phyloP scores from a whole-genome alignment of 2,888 invertebrate species.

The Limnephilus marmoratus region DNA sequence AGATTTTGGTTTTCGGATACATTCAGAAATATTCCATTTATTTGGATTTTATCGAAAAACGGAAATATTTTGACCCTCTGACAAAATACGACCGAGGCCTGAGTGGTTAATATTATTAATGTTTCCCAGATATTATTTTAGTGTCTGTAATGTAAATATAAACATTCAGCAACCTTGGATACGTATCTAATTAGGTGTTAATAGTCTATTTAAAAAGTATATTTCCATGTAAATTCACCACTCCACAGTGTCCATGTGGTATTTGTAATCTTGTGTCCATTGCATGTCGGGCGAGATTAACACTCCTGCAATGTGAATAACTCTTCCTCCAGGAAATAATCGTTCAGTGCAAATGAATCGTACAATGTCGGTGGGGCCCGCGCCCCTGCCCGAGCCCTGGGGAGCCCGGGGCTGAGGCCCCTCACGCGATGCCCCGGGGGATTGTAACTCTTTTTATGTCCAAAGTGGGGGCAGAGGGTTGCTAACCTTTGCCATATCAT shows the following conservation, averaged over 20 bases:
- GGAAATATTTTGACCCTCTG: no score
- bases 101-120: no score
- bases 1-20: no score
- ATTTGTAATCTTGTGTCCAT: slow-evolving; percentile 19
- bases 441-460: slow-evolving; percentile 66
- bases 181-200: not conserved
- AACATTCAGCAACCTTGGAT: not conserved
- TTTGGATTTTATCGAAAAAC: no score
- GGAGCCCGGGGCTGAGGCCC: slow-evolving; percentile 50
- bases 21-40: no score
- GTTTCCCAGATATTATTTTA: no score
- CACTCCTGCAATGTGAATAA: slow-evolving; percentile 32
- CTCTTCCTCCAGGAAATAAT: slow-evolving; percentile 61
- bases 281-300: slow-evolving; percentile 36
- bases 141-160: not conserved
- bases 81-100: no score
- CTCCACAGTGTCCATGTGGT: not conserved
- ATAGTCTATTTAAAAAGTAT: not conserved
- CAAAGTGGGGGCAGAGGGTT: slow-evolving; percentile 64
- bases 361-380: slow-evolving; percentile 61
- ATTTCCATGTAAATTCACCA: not conserved
- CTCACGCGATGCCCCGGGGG: slow-evolving; percentile 65
- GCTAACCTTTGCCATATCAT: slow-evolving; percentile 65
- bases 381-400: slow-evolving; percentile 38
- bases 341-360: slow-evolving; percentile 65